These are phyloP conservation scores for Aphelenchoides besseyi DNA, from an alignment of 1,140 invertebrate genomes.

Conservation along the genomic window DNA sequence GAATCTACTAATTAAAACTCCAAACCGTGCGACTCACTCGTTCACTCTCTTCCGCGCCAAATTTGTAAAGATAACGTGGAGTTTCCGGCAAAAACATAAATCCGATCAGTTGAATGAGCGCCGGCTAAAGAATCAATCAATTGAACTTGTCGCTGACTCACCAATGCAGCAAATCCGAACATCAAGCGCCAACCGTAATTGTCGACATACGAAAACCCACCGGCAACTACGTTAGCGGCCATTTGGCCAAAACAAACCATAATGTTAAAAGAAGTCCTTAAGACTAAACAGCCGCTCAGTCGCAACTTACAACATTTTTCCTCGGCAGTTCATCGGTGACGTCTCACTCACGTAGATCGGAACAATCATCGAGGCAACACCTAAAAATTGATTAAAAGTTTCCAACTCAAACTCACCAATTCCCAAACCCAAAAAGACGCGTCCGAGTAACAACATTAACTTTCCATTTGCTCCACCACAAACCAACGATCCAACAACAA, in stretches of 20 bases:
- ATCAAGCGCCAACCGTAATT: slow-evolving; percentile 67
- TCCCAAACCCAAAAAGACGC: slow-evolving; percentile 68
- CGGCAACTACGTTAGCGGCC: slow-evolving; percentile 67
- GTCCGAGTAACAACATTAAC: slow-evolving; percentile 66
- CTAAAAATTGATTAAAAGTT: slow-evolving; percentile 4
- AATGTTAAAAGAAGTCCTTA: slow-evolving; percentile 67
- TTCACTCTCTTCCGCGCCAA: slow-evolving; percentile 63
- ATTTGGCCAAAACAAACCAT: slow-evolving; percentile 68
- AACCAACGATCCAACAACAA: slow-evolving; percentile 67
- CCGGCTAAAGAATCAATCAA: slow-evolving; percentile 57
- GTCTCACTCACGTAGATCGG: slow-evolving; percentile 70
- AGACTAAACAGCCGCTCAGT: not conserved
- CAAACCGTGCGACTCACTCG: slow-evolving; percentile 51
- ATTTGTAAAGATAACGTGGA: slow-evolving; percentile 67
- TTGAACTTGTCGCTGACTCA: not conserved
- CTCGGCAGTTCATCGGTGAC: slow-evolving; percentile 65
- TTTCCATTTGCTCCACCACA: slow-evolving; percentile 66
- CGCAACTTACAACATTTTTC: slow-evolving; percentile 18
- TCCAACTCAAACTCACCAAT: slow-evolving; percentile 65
- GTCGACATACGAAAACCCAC: slow-evolving; percentile 65
- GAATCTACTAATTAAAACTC: slow-evolving; percentile 65
- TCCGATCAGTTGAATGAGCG: slow-evolving; percentile 68
- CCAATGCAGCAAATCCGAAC: slow-evolving; percentile 68
- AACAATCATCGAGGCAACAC: slow-evolving; percentile 68
- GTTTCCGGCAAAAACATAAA: slow-evolving; percentile 70